phyloP scores from a whole-genome alignment of 2,888 invertebrate genomes.

The Aleiodes leptofemur region DNA sequence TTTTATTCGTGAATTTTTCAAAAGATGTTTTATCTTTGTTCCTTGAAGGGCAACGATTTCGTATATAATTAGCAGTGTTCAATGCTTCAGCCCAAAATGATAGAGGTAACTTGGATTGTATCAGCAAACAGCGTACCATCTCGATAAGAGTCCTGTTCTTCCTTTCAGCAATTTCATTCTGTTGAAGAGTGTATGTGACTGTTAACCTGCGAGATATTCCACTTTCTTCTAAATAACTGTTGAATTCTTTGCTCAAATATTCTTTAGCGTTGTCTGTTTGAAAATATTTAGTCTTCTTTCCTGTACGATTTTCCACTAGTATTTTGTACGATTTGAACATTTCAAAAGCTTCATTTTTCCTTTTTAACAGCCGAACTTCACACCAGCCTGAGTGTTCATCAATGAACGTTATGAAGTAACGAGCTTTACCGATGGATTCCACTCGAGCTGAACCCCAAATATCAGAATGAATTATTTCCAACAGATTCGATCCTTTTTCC shows the following conservation, averaged over 20 bases:
- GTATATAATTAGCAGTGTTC: conserved; percentile 58
- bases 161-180: conserved; percentile 63
- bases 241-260: conserved; percentile 55
- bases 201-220: conserved; percentile 56
- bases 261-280: conserved; percentile 57
- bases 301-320: conserved; percentile 51
- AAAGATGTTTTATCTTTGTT: conserved; percentile 49
- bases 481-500: conserved; percentile 36
- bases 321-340: conserved; percentile 53
- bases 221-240: conserved; percentile 54
- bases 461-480: conserved; percentile 58
- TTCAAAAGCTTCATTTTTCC: conserved; percentile 51
- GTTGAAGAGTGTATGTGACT: conserved; percentile 59
- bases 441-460: conserved; percentile 56
- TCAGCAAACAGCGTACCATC: conserved; percentile 59
- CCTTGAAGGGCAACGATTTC: conserved; percentile 58
- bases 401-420: conserved; percentile 57
- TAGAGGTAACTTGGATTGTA: conserved; percentile 52
- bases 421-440: conserved; percentile 52
- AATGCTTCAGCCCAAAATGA: conserved; percentile 64
- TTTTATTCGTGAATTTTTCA: conserved; percentile 50
- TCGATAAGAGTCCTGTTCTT: conserved; percentile 62
- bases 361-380: conserved; percentile 52
- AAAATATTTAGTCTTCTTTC: conserved; percentile 52
- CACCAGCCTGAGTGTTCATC: conserved; percentile 56